These are phyloP conservation scores for Drosophila merina DNA, from an alignment of 2,888 invertebrate genomes.

Conservation along the genomic window DNA sequence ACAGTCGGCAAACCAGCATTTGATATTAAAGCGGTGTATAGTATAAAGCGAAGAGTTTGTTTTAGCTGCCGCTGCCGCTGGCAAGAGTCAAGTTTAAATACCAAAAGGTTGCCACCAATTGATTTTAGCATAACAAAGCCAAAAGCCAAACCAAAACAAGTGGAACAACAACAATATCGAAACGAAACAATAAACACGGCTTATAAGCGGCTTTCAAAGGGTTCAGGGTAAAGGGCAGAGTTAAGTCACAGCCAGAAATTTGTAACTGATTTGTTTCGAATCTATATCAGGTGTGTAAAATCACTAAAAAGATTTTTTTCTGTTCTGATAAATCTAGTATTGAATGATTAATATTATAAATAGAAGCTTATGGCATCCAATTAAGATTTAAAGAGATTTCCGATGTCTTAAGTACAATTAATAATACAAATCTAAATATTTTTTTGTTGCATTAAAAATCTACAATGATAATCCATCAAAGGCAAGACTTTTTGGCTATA, in stretches of 20 bases:
- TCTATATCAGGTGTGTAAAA: conserved; percentile 4
- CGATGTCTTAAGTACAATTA: not conserved
- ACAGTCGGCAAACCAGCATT: conserved; percentile 13
- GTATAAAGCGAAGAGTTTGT: conserved; percentile 24
- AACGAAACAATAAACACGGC: conserved; percentile 63
- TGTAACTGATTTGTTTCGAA: conserved; percentile 15
- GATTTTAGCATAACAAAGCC: conserved; percentile 61
- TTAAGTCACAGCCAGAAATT: conserved; percentile 24
- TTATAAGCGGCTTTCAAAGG: conserved; percentile 50
- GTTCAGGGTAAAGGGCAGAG: conserved; percentile 55
- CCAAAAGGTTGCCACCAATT: conserved; percentile 63
- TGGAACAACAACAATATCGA: conserved; percentile 21
- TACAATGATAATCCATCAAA: conserved; percentile 17
- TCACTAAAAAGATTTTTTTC: not conserved
- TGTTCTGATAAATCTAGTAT: not conserved
- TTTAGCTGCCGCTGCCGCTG: conserved; percentile 43
- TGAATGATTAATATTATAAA: not conserved
- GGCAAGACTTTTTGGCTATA: conserved; percentile 7
- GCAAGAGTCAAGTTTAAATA: conserved; percentile 61
- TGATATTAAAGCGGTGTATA: conserved; percentile 9
- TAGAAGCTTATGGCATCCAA: not conserved
- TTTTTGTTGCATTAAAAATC: not conserved
- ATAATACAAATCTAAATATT: not conserved
- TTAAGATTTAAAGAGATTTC: not conserved
- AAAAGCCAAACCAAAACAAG: conserved; percentile 36